Percentiles rank a stretch among this genome's conserved stretches.
phyloP scores from a whole-genome alignment of 2,797 vertebrate genomes.

The Chrysocyon brachyurus region DNA sequence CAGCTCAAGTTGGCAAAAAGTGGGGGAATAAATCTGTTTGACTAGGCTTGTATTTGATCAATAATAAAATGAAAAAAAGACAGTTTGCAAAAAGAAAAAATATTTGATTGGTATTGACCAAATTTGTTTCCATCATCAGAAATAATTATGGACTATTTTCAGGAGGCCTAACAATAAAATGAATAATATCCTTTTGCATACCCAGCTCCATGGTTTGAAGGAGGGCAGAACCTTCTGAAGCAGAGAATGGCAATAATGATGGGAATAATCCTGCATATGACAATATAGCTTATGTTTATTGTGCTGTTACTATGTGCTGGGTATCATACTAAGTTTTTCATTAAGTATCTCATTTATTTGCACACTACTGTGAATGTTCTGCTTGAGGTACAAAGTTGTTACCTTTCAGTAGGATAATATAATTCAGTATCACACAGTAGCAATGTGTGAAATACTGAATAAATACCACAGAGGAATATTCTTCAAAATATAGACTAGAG shows the following conservation, averaged over 20 bases:
- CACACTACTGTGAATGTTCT: neutral
- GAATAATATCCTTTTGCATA: neutral
- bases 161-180: neutral
- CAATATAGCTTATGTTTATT: neutral
- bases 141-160: neutral
- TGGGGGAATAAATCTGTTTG: neutral
- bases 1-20: neutral
- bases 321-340: neutral
- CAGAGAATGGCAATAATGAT: neutral
- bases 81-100: neutral
- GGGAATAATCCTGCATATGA: neutral
- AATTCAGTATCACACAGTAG: neutral
- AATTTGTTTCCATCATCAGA: neutral
- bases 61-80: neutral
- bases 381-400: neutral
- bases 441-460: neutral
- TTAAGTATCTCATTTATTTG: neutral
- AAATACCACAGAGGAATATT: neutral
- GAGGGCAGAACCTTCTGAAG: neutral
- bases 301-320: neutral
- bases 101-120: neutral
- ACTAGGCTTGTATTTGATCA: neutral
- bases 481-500: neutral
- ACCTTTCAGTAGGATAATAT: too few species aligned
- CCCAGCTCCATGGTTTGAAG: neutral